Conservation (phyloP, 2,113 vertebrate genomes). For the Pluvialis apricaria region DNA sequence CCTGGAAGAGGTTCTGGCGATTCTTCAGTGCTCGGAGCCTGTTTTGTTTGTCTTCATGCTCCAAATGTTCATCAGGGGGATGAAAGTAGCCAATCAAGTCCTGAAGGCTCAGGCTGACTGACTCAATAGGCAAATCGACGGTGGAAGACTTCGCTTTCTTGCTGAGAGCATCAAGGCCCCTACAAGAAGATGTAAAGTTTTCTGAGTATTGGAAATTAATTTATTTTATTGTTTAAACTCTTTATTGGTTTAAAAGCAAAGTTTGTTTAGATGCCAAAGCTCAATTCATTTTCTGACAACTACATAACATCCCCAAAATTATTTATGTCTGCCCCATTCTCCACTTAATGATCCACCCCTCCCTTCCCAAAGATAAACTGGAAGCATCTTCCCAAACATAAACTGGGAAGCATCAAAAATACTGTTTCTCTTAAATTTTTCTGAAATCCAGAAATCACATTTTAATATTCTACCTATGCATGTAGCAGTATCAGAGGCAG, state of each 20-base stretch:
- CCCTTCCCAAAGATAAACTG: background rate
- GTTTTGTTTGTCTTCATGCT: constrained; percentile 96
- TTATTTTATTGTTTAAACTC: background rate
- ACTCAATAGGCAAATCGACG: constrained; percentile 88
- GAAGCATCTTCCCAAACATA: background rate
- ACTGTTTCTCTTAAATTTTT: background rate
- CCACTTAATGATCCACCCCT: background rate
- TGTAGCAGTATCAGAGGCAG: background rate
- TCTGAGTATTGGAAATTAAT: background rate
- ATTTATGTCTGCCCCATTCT: background rate
- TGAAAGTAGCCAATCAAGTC: constrained; percentile 97
- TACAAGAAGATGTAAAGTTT: constrained; percentile 47
- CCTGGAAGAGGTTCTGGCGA: constrained; percentile 95
- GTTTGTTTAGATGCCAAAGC: background rate
- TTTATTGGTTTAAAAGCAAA: background rate
- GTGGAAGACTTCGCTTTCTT: constrained; percentile 81
- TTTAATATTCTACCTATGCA: background rate
- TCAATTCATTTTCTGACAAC: background rate
- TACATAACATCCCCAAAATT: background rate
- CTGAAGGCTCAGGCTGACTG: constrained; percentile 88
- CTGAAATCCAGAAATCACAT: background rate
- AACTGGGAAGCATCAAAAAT: background rate
- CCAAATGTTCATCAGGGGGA: constrained; percentile 89
- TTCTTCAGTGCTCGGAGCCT: constrained; percentile 92
- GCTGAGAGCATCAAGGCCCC: constrained; percentile 88